Conservation (phyloP, 2,113 vertebrate species). For the Pterocles orientalis region DNA sequence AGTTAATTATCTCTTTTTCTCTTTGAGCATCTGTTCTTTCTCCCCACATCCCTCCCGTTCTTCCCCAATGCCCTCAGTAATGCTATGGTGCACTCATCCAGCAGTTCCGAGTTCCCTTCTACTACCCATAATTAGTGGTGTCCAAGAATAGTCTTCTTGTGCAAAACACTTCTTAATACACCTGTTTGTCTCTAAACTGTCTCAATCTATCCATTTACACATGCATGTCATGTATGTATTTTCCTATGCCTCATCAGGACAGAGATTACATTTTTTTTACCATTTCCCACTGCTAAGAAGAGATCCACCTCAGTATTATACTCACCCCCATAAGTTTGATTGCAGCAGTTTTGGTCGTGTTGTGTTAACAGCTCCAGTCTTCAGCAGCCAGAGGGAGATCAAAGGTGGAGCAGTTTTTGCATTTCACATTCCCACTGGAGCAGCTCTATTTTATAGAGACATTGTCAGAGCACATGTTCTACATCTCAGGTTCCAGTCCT, state of each 20-base stretch:
- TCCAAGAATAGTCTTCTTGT: background rate
- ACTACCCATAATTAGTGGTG: background rate
- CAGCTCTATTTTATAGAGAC: background rate
- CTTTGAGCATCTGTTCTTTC: background rate
- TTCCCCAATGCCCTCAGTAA: background rate
- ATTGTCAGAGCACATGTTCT: background rate
- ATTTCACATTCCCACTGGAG: background rate
- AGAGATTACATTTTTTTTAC: background rate
- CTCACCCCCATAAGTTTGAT: background rate
- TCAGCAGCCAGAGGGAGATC: background rate
- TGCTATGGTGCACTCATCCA: background rate
- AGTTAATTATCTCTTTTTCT: background rate
- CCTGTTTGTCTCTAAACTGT: background rate
- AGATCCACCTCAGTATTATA: no score
- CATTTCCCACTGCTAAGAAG: background rate
- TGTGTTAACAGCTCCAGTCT: background rate
- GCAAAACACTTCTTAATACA: background rate
- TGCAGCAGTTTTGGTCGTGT: background rate
- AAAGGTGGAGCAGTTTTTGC: background rate
- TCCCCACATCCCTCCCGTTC: background rate
- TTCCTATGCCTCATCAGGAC: background rate
- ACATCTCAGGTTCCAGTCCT: background rate
- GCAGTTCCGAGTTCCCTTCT: background rate
- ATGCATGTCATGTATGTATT: accelerated
- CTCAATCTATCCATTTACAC: background rate